Evolutionary conservation across 1,140 invertebrate genomes (phyloP).

Genomic region (Rhopalosiphum maidis): DNA sequence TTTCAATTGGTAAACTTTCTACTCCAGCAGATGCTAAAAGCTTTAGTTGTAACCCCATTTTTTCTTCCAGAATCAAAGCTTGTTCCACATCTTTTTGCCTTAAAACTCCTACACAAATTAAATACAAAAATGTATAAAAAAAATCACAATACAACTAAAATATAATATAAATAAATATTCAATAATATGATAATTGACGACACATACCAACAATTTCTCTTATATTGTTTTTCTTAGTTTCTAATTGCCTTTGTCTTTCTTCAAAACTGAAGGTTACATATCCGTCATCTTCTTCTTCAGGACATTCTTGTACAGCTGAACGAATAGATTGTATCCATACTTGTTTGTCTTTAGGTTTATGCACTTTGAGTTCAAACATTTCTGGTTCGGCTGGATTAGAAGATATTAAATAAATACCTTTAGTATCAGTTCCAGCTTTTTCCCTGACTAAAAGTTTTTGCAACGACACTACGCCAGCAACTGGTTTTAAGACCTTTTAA

Average conservation of each 20-base stretch:
- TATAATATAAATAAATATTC: not conserved
- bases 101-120: constrained; percentile 69
- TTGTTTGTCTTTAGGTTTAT: constrained; percentile 85
- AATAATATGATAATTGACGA: not conserved
- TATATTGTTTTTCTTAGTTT: constrained; percentile 76
- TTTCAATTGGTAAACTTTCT: constrained; percentile 64
- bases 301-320: constrained; percentile 61
- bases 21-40: constrained; percentile 72
- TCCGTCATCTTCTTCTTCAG: constrained; percentile 66
- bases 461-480: constrained; percentile 85
- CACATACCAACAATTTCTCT: constrained; percentile 74
- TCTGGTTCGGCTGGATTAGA: constrained; percentile 86
- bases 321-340: constrained; percentile 84
- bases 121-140: not conserved
- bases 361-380: constrained; percentile 94
- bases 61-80: constrained; percentile 84
- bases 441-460: constrained; percentile 90
- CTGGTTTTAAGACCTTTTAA: constrained; percentile 55
- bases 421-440: constrained; percentile 87
- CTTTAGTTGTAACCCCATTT: constrained; percentile 82
- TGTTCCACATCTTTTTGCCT: constrained; percentile 87
- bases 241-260: constrained; percentile 73
- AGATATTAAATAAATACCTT: constrained; percentile 87
- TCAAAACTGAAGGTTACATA: constrained; percentile 66
- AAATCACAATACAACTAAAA: not conserved